Evolutionary conservation across 2,797 vertebrate genomes (phyloP).

Genomic region (Falco novaeseelandiae): DNA sequence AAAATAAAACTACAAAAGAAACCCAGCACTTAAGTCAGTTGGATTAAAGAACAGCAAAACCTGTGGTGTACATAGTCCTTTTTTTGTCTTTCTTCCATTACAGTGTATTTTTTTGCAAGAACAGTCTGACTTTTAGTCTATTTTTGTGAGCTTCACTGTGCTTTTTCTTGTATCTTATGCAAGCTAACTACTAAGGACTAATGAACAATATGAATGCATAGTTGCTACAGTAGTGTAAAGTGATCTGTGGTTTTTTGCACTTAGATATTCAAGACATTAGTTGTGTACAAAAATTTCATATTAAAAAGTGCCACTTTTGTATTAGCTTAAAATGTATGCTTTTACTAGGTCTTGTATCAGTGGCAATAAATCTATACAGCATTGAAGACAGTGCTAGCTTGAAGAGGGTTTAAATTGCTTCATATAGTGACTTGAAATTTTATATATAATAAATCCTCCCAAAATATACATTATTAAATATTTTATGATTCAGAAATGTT

Average conservation of each 20-base stretch:
- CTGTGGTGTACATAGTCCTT: constrained; percentile 83
- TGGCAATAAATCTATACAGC: constrained; percentile 80
- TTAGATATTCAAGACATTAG: constrained; percentile 77
- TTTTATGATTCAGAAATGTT: constrained; percentile 89
- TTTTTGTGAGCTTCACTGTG: constrained; percentile 83
- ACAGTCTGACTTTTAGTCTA: constrained; percentile 79
- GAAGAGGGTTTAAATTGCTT: constrained; percentile 86
- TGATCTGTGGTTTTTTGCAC: constrained; percentile 86
- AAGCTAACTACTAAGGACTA: constrained; percentile 85
- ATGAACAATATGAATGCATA: constrained; percentile 89
- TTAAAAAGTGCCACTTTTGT: constrained; percentile 80
- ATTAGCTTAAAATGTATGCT: constrained; percentile 82
- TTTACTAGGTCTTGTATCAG: constrained; percentile 83
- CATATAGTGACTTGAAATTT: constrained; percentile 95
- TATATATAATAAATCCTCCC: constrained; percentile 95
- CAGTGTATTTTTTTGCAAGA: constrained; percentile 73
- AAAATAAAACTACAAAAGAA: background rate
- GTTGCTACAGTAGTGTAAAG: constrained; percentile 86
- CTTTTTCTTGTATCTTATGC: constrained; percentile 80
- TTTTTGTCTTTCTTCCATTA: constrained; percentile 71
- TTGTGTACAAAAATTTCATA: constrained; percentile 75
- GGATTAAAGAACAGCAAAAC: constrained; percentile 63
- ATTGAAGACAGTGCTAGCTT: constrained; percentile 79
- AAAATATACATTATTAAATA: constrained; percentile 97
- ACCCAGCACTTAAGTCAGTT: constrained; percentile 51